Conservation (phyloP, 2,888 invertebrate species). For the Apeira syringaria region DNA sequence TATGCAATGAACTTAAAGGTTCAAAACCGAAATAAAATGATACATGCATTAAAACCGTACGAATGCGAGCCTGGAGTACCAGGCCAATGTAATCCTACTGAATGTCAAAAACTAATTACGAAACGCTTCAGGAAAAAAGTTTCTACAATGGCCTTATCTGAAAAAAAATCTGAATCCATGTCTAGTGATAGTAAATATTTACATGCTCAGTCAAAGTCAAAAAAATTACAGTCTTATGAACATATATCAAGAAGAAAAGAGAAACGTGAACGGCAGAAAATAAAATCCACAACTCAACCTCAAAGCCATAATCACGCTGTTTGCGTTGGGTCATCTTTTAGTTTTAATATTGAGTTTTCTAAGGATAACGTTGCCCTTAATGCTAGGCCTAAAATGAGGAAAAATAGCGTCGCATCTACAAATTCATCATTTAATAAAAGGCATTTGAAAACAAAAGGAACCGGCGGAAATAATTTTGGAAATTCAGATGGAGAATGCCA, state of each 20-base stretch:
- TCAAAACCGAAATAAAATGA: conserved; percentile 7
- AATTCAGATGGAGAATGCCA: conserved; percentile 3
- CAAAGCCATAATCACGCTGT: conserved; percentile 20
- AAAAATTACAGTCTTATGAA: conserved; percentile 11
- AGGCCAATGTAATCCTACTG: conserved; percentile 42
- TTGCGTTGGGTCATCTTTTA: conserved; percentile 39
- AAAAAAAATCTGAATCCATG: conserved; percentile 21
- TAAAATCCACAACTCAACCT: conserved; percentile 11
- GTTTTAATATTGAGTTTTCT: conserved; percentile 31
- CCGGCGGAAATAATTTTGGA: not conserved
- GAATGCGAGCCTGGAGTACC: conserved; percentile 48
- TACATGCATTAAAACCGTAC: conserved; percentile 34
- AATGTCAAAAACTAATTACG: conserved; percentile 39
- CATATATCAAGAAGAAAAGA: conserved; percentile 2
- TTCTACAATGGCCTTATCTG: conserved; percentile 35
- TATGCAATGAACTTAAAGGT: conserved; percentile 16
- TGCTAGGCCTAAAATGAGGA: conserved; percentile 4
- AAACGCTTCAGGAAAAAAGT: conserved; percentile 34
- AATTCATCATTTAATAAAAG: conserved; percentile 5
- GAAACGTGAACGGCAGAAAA: not conserved
- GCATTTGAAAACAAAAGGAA: conserved; percentile 9
- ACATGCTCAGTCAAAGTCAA: conserved; percentile 13
- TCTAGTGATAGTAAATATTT: conserved; percentile 10
- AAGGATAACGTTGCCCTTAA: not conserved
- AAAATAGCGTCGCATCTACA: not conserved